These are phyloP conservation scores for Sycophaga agraensis DNA, from an alignment of 1,140 invertebrate genomes.

Conservation along the genomic window DNA sequence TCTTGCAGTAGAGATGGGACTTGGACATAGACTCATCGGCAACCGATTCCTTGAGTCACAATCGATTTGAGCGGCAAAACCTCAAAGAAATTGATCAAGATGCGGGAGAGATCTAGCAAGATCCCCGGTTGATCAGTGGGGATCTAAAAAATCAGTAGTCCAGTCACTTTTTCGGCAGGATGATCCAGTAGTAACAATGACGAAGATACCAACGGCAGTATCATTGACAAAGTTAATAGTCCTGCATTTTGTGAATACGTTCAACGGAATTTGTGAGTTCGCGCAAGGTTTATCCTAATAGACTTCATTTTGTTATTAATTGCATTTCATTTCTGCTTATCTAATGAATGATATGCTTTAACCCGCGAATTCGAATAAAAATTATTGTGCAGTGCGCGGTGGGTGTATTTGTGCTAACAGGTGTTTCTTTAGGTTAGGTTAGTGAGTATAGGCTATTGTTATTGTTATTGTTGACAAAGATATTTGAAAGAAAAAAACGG, in stretches of 20 bases:
- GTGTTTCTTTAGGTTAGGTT: background rate
- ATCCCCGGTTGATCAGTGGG: conserved; percentile 44
- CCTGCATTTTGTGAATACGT: background rate
- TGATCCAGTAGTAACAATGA: conserved; percentile 6
- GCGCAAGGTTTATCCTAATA: background rate
- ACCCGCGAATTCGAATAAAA: background rate
- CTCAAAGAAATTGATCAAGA: conserved; percentile 38
- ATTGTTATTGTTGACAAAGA: background rate
- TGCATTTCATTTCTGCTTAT: background rate
- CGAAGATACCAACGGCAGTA: background rate
- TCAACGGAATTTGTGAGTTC: background rate
- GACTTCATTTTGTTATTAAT: background rate
- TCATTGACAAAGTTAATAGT: background rate
- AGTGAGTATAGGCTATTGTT: too few species aligned
- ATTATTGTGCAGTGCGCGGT: background rate
- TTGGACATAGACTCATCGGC: background rate
- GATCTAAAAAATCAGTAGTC: conserved; percentile 47
- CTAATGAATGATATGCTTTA: background rate
- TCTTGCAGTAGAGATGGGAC: conserved; percentile 11
- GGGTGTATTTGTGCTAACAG: background rate
- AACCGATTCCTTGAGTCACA: background rate
- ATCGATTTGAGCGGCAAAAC: background rate
- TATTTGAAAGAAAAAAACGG: background rate
- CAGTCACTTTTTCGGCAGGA: too few species aligned
- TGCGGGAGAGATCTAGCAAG: conserved; percentile 48